Evolutionary conservation across 2,888 invertebrate genomes (phyloP).

Genomic region (Rhingia campestris): DNA sequence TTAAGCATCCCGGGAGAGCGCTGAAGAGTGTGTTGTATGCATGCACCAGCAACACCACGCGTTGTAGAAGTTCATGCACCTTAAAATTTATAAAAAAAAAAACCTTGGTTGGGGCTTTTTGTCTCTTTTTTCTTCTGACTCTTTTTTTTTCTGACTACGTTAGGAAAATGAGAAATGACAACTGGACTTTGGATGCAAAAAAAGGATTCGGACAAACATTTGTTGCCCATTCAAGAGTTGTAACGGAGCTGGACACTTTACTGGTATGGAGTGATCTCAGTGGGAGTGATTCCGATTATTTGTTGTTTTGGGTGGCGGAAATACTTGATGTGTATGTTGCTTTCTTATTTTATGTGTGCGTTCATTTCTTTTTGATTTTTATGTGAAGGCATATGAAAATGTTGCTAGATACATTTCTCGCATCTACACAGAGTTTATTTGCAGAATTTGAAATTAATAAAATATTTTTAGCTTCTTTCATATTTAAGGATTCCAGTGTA

Average conservation of each 20-base stretch:
- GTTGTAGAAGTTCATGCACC: conserved; percentile 61
- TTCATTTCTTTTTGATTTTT: no score
- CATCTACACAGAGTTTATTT: no score
- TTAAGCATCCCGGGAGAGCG: conserved; percentile 65
- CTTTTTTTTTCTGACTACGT: not conserved
- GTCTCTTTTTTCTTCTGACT: conserved; percentile 20
- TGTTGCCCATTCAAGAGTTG: conserved; percentile 48
- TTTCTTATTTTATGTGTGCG: no score
- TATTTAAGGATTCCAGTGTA: no score
- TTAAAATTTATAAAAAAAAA: conserved; percentile 11
- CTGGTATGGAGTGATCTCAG: conserved; percentile 53
- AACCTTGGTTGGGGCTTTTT: conserved; percentile 28
- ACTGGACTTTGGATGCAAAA: conserved; percentile 32
- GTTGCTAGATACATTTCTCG: no score
- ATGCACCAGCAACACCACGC: conserved; percentile 36
- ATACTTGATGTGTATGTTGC: not conserved
- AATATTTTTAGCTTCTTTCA: no score
- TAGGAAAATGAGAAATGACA: conserved; percentile 42
- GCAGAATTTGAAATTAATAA: no score
- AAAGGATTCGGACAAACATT: conserved; percentile 21
- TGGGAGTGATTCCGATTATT: conserved; percentile 56
- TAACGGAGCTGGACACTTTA: conserved; percentile 50
- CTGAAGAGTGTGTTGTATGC: conserved; percentile 43
- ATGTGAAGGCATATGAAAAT: no score
- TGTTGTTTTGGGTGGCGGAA: conserved; percentile 33